phyloP scores from a whole-genome alignment of 2,888 invertebrate genomes.

The Hololepta plana region DNA sequence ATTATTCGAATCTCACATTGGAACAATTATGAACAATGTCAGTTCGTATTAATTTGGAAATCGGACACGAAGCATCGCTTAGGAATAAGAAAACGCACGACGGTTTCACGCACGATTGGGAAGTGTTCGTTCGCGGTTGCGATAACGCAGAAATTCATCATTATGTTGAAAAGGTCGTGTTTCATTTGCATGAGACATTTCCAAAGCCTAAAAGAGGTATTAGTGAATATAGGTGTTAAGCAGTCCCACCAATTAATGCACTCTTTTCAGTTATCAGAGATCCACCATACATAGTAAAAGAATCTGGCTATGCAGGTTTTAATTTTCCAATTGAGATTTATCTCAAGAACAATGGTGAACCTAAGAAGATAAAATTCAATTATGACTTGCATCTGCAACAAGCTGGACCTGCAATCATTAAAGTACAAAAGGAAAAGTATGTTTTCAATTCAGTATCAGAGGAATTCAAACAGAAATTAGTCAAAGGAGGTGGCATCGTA shows the following conservation, averaged over 20 bases:
- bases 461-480: slow-evolving; percentile 71
- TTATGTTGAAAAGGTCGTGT: slow-evolving; percentile 86
- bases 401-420: slow-evolving; percentile 51
- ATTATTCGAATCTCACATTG: too few species aligned
- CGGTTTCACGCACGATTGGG: slow-evolving; percentile 96
- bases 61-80: slow-evolving; percentile 77
- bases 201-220: slow-evolving; percentile 76
- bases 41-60: slow-evolving; percentile 71
- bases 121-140: slow-evolving; percentile 78
- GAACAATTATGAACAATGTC: too few species aligned
- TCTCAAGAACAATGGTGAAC: slow-evolving; percentile 76
- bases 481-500: slow-evolving; percentile 68
- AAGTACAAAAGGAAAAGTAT: slow-evolving; percentile 61
- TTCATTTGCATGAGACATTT: slow-evolving; percentile 82
- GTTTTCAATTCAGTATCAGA: slow-evolving; percentile 74
- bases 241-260: slow-evolving; percentile 4
- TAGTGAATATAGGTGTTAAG: slow-evolving; percentile 3
- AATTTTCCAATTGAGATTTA: slow-evolving; percentile 77
- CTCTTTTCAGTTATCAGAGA: slow-evolving; percentile 63
- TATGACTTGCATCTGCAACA: slow-evolving; percentile 77
- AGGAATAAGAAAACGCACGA: slow-evolving; percentile 67
- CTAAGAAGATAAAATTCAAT: slow-evolving; percentile 61
- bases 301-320: slow-evolving; percentile 95
- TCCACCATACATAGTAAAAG: slow-evolving; percentile 76
- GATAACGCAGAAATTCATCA: slow-evolving; percentile 75